Evolutionary conservation across 2,888 invertebrate genomes (phyloP).

Genomic region (Podabrus alpinus): DNA sequence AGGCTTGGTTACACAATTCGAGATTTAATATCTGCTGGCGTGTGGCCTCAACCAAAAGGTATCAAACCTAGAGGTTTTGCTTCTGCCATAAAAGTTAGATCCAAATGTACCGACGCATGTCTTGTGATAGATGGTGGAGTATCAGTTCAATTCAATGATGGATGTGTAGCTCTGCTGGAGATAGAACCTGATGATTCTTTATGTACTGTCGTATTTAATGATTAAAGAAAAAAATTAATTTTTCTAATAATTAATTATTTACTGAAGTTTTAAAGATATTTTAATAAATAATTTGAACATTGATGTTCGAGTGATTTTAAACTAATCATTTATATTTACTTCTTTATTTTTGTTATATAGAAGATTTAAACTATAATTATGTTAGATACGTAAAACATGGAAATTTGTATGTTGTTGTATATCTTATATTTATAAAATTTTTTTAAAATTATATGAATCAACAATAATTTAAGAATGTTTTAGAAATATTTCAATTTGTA

Average conservation of each 20-base stretch:
- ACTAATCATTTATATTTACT: not conserved
- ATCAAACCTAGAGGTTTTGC: slow-evolving; percentile 79
- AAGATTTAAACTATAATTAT: not conserved
- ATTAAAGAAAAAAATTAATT: slow-evolving; percentile 28
- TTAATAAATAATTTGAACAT: not conserved
- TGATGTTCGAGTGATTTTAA: not conserved
- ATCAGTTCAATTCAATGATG: slow-evolving; percentile 92
- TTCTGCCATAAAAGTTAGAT: slow-evolving; percentile 74
- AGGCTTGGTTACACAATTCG: slow-evolving; percentile 89
- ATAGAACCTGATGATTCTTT: slow-evolving; percentile 86
- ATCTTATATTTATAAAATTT: not conserved
- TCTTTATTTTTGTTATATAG: not conserved
- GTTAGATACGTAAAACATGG: not conserved
- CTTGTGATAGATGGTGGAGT: slow-evolving; percentile 95
- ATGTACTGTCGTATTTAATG: slow-evolving; percentile 67
- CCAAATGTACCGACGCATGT: slow-evolving; percentile 88
- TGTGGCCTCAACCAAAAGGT: slow-evolving; percentile 79
- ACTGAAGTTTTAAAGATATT: not conserved
- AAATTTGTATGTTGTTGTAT: not conserved
- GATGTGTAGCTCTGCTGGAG: slow-evolving; percentile 83
- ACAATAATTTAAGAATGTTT: not conserved
- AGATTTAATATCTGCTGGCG: slow-evolving; percentile 89
- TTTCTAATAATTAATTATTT: not conserved
- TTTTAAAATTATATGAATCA: not conserved
- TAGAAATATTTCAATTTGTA: not conserved